These are phyloP conservation scores for Pardalotus punctatus DNA, from an alignment of 2,113 vertebrate species.

Conservation along the genomic window DNA sequence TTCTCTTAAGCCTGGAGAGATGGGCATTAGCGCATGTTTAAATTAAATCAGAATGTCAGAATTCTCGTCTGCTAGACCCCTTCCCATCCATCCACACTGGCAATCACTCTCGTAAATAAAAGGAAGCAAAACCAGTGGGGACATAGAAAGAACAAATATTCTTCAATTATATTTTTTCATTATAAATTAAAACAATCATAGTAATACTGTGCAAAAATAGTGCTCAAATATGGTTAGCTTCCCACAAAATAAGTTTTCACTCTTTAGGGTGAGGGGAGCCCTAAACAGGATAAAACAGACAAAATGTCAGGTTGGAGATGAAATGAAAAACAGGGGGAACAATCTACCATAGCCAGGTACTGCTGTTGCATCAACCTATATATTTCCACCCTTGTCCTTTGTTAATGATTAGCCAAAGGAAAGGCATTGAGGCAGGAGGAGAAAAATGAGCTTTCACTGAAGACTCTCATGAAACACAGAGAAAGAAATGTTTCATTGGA, in stretches of 20 bases:
- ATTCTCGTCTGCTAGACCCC: not conserved
- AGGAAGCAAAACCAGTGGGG: not conserved
- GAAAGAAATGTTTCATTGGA: not conserved
- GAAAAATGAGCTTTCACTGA: not conserved
- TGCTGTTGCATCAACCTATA: rapidly evolving
- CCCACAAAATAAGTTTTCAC: not conserved
- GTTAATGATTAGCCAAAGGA: not conserved
- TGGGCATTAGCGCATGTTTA: not conserved
- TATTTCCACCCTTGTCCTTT: not conserved
- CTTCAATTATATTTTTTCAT: not conserved
- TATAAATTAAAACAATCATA: not conserved
- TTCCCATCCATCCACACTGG: not conserved
- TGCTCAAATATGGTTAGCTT: not conserved
- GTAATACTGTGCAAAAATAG: not conserved
- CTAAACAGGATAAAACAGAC: not conserved
- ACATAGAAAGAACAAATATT: not conserved
- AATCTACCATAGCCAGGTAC: not conserved
- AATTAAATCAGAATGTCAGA: not conserved
- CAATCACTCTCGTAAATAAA: not conserved
- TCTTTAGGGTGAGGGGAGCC: rapidly evolving
- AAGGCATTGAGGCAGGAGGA: not conserved
- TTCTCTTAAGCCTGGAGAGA: not conserved
- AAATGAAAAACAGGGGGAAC: not conserved
- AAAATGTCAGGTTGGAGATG: not conserved
- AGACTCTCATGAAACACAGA: not conserved